Base-by-base conservation (phyloP, 2,888 invertebrate genomes). In the Dryocosmus kuriphilus region DNA sequence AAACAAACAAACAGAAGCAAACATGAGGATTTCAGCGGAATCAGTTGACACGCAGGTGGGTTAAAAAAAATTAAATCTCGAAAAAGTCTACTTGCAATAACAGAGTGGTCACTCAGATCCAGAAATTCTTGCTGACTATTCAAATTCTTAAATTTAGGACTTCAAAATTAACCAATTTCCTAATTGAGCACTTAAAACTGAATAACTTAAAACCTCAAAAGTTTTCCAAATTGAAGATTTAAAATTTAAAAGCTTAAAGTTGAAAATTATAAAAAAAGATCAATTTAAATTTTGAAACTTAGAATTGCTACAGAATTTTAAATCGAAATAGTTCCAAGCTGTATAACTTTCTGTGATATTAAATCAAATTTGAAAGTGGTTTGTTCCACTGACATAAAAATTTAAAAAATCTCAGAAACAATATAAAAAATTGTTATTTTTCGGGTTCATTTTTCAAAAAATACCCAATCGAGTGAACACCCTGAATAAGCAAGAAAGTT, bases 1-100 rank as follows among this genome's bases (percentile, higher is more conserved):
- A 91, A 91, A 91, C 90, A 91, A 91, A 91, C 89, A 90, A 86
- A 89, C 84, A 87, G 87, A 88, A 71, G 71, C 71, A 71, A 51
- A 71, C 88, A 84, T 89, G 86, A 89, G 86, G 86, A 89, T 82
- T 79, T 74, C 38, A 74, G 61, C 57, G 60, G 71, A 71, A 71
- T 71, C 51, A 51, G 30, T 30, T 46, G 51, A 46, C 30, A 67
- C 24, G 41, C 9, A 67, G 27, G 19, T 67, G 71, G 71, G n/a
- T 0, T 0, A 16, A 38, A n/a, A 24, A 22, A 71, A 27, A 51
- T n/a, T 8, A 11, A 71, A 51, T 46, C 11, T 46, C 24, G 24
- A 41, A 11, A 41, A n/a, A 3, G 11, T 14, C 57, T 57, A 57
- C 9, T 57, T 57, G 11, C 8, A n/a, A 19, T n/a, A 51, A n/a